phyloP scores from a whole-genome alignment of 2,113 vertebrate species.

The Semicossyphus pulcher region DNA sequence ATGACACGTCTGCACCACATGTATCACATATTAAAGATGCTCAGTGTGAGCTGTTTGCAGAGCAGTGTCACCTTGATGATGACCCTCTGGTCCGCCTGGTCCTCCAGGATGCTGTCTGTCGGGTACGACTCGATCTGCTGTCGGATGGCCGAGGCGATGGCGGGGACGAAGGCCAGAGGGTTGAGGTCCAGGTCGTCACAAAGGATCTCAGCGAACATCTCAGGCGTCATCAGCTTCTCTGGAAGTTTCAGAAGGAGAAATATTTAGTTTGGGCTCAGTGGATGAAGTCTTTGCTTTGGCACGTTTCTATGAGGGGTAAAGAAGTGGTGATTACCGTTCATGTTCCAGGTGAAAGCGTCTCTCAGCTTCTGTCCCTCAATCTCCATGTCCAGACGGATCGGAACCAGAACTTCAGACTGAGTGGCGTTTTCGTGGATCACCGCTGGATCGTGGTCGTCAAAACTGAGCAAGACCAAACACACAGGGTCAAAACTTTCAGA shows the following conservation, averaged over 20 bases:
- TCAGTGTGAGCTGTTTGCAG: too few relatives aligned
- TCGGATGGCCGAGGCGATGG: constrained; percentile 96
- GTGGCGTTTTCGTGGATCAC: constrained; percentile 99
- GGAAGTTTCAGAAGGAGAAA: not conserved
- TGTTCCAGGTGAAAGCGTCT: constrained; percentile 99
- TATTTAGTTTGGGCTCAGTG: not conserved
- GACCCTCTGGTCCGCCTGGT: constrained; percentile 97
- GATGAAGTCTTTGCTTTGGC: not conserved
- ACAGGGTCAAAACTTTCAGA: not conserved
- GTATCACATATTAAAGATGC: too few relatives aligned
- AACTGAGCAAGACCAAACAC: constrained; percentile 78
- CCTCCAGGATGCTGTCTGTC: constrained; percentile 96
- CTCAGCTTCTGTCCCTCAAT: constrained; percentile 97
- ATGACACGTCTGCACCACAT: too few relatives aligned
- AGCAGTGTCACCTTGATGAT: constrained; percentile 94
- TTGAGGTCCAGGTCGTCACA: constrained; percentile 98
- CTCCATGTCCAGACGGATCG: constrained; percentile 98
- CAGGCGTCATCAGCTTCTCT: constrained; percentile 99
- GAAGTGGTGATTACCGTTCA: constrained; percentile 89
- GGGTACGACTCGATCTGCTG: constrained; percentile 99
- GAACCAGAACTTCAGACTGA: constrained; percentile 95
- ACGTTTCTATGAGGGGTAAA: not conserved
- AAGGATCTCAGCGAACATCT: constrained; percentile 99
- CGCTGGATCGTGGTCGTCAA: constrained; percentile 99
- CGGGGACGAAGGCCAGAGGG: constrained; percentile 95